phyloP scores from a whole-genome alignment of 2,113 vertebrate genomes.

The Tapirus terrestris region DNA sequence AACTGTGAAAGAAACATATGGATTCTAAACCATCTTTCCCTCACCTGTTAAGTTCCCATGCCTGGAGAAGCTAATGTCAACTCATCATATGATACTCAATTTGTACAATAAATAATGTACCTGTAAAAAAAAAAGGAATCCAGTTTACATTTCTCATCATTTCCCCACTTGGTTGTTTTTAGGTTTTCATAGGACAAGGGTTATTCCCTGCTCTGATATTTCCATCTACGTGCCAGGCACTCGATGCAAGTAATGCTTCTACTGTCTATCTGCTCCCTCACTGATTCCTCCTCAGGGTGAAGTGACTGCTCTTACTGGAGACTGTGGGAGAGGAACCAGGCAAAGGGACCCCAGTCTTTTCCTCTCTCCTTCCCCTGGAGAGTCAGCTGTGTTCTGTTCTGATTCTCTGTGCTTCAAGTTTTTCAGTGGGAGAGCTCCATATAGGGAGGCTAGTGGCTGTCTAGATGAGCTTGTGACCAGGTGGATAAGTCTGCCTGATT shows the following conservation, averaged over 20 bases:
- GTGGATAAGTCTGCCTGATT: background rate
- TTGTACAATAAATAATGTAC: background rate
- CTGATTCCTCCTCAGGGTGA: background rate
- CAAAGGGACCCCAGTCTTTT: background rate
- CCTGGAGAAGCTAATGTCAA: background rate
- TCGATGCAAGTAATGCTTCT: background rate
- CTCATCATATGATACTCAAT: constrained; percentile 42
- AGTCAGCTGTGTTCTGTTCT: background rate
- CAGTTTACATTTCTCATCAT: background rate
- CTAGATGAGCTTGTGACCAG: background rate
- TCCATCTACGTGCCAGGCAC: background rate
- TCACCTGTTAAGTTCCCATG: background rate
- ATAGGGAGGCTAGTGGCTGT: background rate
- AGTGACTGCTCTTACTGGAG: background rate
- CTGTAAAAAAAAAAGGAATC: background rate
- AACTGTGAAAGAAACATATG: constrained; percentile 87
- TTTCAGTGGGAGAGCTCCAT: background rate
- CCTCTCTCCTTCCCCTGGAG: background rate
- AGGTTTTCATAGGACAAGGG: background rate
- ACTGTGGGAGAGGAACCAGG: background rate
- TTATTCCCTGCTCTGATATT: background rate
- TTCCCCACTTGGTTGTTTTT: background rate
- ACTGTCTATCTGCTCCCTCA: background rate
- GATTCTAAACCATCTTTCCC: background rate
- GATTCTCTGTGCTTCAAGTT: background rate